Evolutionary conservation across 2,113 vertebrate genomes (phyloP).

Genomic region (Triplophysa siluroides): DNA sequence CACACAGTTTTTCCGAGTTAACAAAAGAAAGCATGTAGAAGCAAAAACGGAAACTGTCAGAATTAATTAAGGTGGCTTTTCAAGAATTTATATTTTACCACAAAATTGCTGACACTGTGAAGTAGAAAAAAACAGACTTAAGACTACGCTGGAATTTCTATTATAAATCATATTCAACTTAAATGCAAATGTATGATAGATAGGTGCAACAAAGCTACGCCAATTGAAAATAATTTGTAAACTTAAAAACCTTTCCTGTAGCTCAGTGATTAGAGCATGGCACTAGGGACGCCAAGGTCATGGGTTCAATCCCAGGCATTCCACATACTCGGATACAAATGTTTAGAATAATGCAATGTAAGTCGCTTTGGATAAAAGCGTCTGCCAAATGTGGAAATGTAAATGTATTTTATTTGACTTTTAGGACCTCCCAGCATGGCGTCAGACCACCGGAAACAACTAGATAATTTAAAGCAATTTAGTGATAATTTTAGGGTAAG

Average conservation of each 20-base stretch:
- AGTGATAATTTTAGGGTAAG: slow-evolving; percentile 98
- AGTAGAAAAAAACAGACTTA: not conserved
- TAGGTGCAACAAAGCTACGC: not conserved
- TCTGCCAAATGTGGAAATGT: not conserved
- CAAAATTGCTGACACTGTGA: slow-evolving; percentile 5
- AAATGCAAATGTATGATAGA: not conserved
- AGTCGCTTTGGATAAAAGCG: too few relatives aligned
- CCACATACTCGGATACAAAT: too few relatives aligned
- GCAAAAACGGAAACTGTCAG: not conserved
- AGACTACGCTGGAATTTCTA: not conserved
- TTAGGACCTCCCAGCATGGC: slow-evolving; percentile 85
- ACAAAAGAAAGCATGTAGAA: slow-evolving; percentile 5
- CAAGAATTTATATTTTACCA: not conserved
- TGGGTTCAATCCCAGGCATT: too few relatives aligned
- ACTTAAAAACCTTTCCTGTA: too few relatives aligned
- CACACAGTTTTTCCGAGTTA: not conserved
- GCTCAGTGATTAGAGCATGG: too few relatives aligned
- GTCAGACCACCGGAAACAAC: slow-evolving; percentile 96
- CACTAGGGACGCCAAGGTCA: too few relatives aligned
- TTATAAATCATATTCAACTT: not conserved
- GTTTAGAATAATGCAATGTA: too few relatives aligned
- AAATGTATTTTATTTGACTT: not conserved
- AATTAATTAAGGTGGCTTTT: slow-evolving; percentile 6
- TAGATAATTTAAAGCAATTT: slow-evolving; percentile 99
- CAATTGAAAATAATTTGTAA: too few relatives aligned